These are phyloP conservation scores for Siderastrea siderea DNA, from an alignment of 92 coral and sea anemone species.

Conservation along the genomic window DNA sequence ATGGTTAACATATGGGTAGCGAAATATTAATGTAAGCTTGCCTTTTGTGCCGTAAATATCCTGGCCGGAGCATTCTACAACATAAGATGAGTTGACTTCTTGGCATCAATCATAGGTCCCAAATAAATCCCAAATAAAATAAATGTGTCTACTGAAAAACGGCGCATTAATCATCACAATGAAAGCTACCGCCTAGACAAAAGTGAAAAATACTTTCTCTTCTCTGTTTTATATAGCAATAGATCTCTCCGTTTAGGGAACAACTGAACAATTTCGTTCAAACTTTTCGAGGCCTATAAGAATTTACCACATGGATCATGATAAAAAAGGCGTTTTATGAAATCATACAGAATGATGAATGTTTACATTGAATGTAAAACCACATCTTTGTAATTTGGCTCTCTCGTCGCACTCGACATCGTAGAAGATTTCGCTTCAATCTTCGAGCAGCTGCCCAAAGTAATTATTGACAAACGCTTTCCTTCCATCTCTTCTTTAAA, in stretches of 20 bases:
- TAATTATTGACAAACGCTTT: conserved; percentile 46
- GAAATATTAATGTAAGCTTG: background rate
- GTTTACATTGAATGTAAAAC: conserved; percentile 42
- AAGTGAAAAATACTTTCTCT: background rate
- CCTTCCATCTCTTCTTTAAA: conserved; percentile 11
- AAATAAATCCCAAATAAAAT: too few species aligned
- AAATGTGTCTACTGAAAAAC: too few species aligned
- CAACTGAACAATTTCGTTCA: too few species aligned
- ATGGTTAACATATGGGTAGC: conserved; percentile 7
- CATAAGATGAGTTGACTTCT: too few species aligned
- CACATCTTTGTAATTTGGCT: conserved; percentile 5
- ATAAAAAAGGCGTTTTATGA: background rate
- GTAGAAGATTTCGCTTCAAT: background rate
- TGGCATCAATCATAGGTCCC: too few species aligned
- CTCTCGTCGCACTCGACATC: background rate
- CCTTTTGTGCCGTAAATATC: too few species aligned
- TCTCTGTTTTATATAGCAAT: too few species aligned
- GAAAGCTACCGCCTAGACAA: background rate
- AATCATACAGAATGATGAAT: conserved; percentile 30
- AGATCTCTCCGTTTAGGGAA: too few species aligned
- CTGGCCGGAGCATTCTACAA: too few species aligned
- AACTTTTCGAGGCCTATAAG: too few species aligned
- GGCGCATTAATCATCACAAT: too few species aligned
- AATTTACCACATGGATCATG: background rate
- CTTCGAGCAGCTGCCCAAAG: conserved; percentile 41